A percentile compares a stretch with the other conserved stretches of the same genome.
Evolutionary conservation across 2,888 invertebrate genomes (phyloP).

Genomic region (Callyntrura guangdongensis): DNA sequence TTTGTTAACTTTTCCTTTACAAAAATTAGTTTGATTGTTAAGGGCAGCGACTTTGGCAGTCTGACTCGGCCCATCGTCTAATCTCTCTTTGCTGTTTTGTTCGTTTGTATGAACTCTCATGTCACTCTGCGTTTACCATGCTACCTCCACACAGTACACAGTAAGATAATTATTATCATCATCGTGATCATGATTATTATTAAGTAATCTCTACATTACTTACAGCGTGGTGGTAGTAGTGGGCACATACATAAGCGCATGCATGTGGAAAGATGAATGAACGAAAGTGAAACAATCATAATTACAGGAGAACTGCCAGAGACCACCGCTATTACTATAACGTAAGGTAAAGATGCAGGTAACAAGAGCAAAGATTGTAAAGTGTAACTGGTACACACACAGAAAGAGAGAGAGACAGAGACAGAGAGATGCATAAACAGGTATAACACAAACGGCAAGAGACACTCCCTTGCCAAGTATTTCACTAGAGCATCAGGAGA

Average conservation of each 20-base stretch:
- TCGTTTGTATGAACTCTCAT: background rate
- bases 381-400: background rate
- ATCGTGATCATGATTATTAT: slow-evolving; percentile 22
- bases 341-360: background rate
- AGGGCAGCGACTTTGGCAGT: slow-evolving; percentile 76
- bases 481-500: slow-evolving; percentile 24
- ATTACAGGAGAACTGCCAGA: background rate
- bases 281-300: slow-evolving; percentile 75
- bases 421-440: slow-evolving; percentile 37
- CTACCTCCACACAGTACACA: background rate
- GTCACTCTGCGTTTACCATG: slow-evolving; percentile 25
- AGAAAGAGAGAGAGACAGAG: background rate
- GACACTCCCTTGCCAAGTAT: slow-evolving; percentile 78
- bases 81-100: slow-evolving; percentile 57
- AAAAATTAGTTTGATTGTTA: slow-evolving; percentile 54
- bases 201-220: slow-evolving; percentile 44
- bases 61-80: slow-evolving; percentile 74
- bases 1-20: slow-evolving; percentile 40
- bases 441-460: slow-evolving; percentile 61
- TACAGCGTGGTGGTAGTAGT: background rate
- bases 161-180: too few relatives aligned
- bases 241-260: background rate
- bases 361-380: background rate
- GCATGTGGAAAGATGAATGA: slow-evolving; percentile 73
- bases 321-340: background rate